These are phyloP conservation scores for Eueremaeus valkanovi DNA, from an alignment of 2,888 invertebrate species.

Conservation along the genomic window DNA sequence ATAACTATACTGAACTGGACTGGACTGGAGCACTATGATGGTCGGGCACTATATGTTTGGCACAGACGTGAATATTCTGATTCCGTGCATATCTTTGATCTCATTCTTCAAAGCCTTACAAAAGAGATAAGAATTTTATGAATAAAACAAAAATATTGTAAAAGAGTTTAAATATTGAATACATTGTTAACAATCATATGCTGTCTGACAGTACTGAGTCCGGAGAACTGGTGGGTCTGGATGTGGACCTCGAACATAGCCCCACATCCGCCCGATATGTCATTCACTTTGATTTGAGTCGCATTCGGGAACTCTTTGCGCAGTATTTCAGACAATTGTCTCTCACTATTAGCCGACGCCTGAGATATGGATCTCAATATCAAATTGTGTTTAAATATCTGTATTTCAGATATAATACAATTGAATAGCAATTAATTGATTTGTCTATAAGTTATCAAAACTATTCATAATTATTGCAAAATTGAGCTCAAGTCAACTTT, in stretches of 20 bases:
- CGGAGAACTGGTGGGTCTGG: conserved; percentile 10
- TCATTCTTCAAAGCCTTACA: conserved; percentile 30
- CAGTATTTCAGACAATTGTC: neutral
- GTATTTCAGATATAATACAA: neutral
- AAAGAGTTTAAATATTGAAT: too few species aligned
- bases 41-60: neutral
- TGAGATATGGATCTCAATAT: conserved; percentile 1
- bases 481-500: neutral
- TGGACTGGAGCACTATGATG: neutral
- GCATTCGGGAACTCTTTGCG: conserved; percentile 36
- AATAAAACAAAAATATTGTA: neutral
- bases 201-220: conserved; percentile 30
- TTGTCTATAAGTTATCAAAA: neutral
- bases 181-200: conserved; percentile 34
- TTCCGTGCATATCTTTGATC: conserved; percentile 40
- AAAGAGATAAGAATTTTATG: neutral
- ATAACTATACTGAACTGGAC: neutral
- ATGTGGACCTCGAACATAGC: conserved; percentile 40
- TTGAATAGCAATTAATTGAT: neutral
- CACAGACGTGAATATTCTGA: conserved; percentile 34
- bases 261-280: conserved; percentile 39
- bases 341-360: neutral
- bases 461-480: neutral
- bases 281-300: conserved; percentile 16
- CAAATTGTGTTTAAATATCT: neutral